Evolutionary conservation across 2,888 invertebrate genomes (phyloP), one percentile per base, ranked within the genome.

Genomic region (Ditula angustiorana): DNA sequence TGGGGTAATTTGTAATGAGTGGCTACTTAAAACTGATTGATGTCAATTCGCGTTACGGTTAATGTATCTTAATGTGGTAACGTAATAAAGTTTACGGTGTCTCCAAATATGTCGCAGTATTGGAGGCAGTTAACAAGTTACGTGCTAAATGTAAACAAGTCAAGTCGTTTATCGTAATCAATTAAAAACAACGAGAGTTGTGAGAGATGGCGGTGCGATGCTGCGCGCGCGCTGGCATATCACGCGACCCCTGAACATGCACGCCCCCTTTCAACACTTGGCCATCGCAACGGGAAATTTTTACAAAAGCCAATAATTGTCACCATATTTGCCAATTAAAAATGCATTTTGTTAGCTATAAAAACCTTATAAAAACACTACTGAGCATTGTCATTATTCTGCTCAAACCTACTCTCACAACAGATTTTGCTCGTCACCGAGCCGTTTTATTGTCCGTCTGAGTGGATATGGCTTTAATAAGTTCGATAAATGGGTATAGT

Each of bases 211-310:
- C 72, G 73, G 65, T 66, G 67, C 63, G 82, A 83, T 82, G 74
- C 50, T 62, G 69, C 49, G 28, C 30, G 30, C 33, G 11, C 60
- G 61, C 71, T 86, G 87, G 82, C 86, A 87, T 87, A 87, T 88
- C 87, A 88, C 87, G 88, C 87, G 81, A 90, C 78, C 82, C 72
- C 69, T 69, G 74, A 74, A 72, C 80, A 72, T 75, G 76, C 72
- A 52, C 65, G 59, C 55, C 69, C 55, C 69, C 74, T 78, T 77
- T 77, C 77, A 74, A 71, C 71, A 65, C 71, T 69, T 67, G 72
- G 73, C 76, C 74, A 78, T 80, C 78, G 70, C 55, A 24, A 53
- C 67, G 61, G 71, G 49, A 66, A 60, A 66, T 50, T 58, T 69
- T 67, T 52, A 71, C 68, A 57, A 64, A 62, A 67, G 59, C 60